phyloP scores from a whole-genome alignment of 92 coral and sea anemone genomes.

The Palythoa grandiflora region DNA sequence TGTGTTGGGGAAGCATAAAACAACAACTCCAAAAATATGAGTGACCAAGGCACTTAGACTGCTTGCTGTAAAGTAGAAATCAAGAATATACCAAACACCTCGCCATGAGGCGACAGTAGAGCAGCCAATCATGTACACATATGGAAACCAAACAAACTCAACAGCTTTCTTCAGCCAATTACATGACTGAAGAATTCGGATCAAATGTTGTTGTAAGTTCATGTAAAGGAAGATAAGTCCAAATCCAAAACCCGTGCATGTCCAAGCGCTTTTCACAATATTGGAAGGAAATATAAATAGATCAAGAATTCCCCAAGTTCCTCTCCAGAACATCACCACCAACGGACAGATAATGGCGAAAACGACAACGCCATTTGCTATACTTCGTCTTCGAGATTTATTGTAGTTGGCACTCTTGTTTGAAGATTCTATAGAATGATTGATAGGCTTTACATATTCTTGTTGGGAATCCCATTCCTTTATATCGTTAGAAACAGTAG shows the following conservation, averaged over 20 bases:
- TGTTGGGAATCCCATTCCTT: no score
- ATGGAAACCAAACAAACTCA: constrained; percentile 24
- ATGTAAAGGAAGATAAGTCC: constrained; percentile 21
- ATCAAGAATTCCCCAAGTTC: constrained; percentile 76
- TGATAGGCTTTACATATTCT: no score
- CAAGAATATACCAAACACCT: constrained; percentile 70
- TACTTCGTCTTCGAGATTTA: background rate
- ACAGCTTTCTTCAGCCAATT: background rate
- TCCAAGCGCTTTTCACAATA: constrained; percentile 42
- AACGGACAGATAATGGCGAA: constrained; percentile 54
- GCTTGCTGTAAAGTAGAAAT: constrained; percentile 19
- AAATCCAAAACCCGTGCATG: constrained; percentile 27
- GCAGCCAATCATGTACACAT: constrained; percentile 48
- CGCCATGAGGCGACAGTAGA: constrained; percentile 68
- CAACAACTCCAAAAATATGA: constrained; percentile 43
- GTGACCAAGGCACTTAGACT: constrained; percentile 20
- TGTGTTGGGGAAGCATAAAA: constrained; percentile 21
- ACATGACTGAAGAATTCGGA: constrained; percentile 14
- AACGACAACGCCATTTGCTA: constrained; percentile 23
- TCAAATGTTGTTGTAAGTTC: constrained; percentile 24
- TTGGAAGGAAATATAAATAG: constrained; percentile 51
- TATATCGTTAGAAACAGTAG: no score
- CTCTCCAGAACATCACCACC: constrained; percentile 65
- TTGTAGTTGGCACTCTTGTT: background rate
- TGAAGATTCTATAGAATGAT: background rate